phyloP scores from a whole-genome alignment of 2,113 vertebrate species.

The Pantherophis guttatus region DNA sequence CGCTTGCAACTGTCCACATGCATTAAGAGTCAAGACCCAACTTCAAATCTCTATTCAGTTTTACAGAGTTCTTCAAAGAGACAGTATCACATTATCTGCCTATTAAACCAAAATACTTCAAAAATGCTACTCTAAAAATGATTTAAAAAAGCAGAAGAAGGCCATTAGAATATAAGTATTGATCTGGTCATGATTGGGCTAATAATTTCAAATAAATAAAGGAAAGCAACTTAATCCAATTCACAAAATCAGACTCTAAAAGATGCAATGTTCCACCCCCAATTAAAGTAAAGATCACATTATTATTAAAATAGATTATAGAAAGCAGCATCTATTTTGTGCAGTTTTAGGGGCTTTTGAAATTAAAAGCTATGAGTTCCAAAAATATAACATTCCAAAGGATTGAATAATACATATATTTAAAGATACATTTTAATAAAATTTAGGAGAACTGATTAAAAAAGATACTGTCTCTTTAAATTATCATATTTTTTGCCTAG shows the following conservation, averaged over 20 bases:
- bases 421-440: constrained; percentile 83
- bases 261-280: constrained; percentile 81
- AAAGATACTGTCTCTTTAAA: constrained; percentile 87
- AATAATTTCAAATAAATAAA: constrained; percentile 84
- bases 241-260: constrained; percentile 80
- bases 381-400: constrained; percentile 86
- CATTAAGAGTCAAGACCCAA: constrained; percentile 92
- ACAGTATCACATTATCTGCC: constrained; percentile 86
- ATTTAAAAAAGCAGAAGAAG: constrained; percentile 69
- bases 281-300: constrained; percentile 80
- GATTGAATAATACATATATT: constrained; percentile 81
- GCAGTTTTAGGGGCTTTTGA: constrained; percentile 84
- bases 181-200: constrained; percentile 73
- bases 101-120: constrained; percentile 77
- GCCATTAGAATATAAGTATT: constrained; percentile 75
- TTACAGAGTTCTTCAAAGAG: constrained; percentile 93
- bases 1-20: constrained; percentile 96
- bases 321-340: constrained; percentile 88
- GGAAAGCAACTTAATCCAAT: constrained; percentile 77
- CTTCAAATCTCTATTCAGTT: constrained; percentile 89
- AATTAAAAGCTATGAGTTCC: constrained; percentile 84
- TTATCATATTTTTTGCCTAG: constrained; percentile 83
- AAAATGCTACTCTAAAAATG: constrained; percentile 69
- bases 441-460: constrained; percentile 81
- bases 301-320: constrained; percentile 87